A percentile compares a stretch with the other conserved stretches of the same genome.
Evolutionary conservation across 2,888 invertebrate genomes (phyloP).

Genomic region (Rhagium mordax): DNA sequence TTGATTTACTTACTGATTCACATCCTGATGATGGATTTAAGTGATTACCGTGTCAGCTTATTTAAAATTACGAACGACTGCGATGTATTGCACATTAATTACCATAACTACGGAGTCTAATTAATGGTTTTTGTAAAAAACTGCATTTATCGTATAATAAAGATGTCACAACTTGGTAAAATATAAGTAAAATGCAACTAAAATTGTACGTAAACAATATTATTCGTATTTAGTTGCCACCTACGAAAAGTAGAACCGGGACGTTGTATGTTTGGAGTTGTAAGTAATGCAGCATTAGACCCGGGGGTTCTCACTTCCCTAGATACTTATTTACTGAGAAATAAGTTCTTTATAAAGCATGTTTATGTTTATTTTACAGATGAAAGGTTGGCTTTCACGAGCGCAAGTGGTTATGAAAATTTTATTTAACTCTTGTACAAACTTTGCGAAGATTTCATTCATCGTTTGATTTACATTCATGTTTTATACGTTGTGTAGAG

Average conservation of each 20-base stretch:
- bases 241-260: no score
- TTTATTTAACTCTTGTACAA: not conserved
- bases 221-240: not conserved
- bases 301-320: not conserved
- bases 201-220: no score
- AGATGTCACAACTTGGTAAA: no score
- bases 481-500: not conserved
- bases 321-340: not conserved
- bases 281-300: not conserved
- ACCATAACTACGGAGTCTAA: no score
- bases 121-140: no score
- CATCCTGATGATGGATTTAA: no score
- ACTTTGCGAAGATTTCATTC: not conserved
- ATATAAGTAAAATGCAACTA: no score
- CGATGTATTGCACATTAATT: no score
- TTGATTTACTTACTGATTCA: no score
- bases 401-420: slow-evolving; percentile 6
- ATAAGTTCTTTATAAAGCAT: not conserved
- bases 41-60: no score
- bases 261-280: not conserved
- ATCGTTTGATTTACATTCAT: not conserved
- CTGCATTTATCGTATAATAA: no score
- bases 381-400: not conserved
- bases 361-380: slow-evolving; percentile 5
- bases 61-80: no score